These are phyloP conservation scores for Brachionus rotundiformis DNA, from an alignment of 1,140 invertebrate genomes.

Conservation along the genomic window DNA sequence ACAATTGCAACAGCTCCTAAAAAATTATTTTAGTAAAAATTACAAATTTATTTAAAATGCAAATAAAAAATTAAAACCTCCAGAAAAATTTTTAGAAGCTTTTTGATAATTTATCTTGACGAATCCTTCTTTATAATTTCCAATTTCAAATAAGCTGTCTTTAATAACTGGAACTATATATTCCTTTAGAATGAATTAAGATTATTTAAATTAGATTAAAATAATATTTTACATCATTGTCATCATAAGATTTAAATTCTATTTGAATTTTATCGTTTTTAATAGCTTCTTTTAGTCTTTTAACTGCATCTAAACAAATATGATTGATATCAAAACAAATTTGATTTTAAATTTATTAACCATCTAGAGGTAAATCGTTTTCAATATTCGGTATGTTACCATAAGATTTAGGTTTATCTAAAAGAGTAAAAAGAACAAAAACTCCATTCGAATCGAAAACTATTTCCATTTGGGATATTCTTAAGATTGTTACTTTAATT, in stretches of 20 bases:
- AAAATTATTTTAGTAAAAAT: not conserved
- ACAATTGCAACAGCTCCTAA: slow-evolving; percentile 26
- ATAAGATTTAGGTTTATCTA: slow-evolving; percentile 1
- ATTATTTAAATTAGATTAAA: not conserved
- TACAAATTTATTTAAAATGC: not conserved
- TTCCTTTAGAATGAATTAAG: not conserved
- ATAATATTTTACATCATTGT: slow-evolving; percentile 26
- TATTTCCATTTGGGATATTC: slow-evolving; percentile 24
- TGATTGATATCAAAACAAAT: not conserved
- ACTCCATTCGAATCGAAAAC: slow-evolving; percentile 17
- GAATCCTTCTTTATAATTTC: slow-evolving; percentile 49
- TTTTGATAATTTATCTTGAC: not conserved
- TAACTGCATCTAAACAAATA: slow-evolving; percentile 14
- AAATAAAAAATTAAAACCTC: not conserved
- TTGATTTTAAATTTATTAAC: not conserved
- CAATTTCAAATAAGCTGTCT: slow-evolving; percentile 34
- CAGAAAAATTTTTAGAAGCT: not conserved
- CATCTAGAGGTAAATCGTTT: slow-evolving; percentile 24
- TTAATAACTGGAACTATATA: slow-evolving; percentile 29
- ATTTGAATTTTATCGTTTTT: slow-evolving; percentile 37
- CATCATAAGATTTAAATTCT: not conserved
- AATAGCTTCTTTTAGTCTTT: slow-evolving; percentile 1
- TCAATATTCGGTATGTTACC: not conserved
- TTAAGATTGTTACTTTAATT: slow-evolving; percentile 8
- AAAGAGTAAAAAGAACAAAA: slow-evolving; percentile 36